Evolutionary conservation across 2,888 invertebrate species (phyloP).

Genomic region (Tipula helvola): DNA sequence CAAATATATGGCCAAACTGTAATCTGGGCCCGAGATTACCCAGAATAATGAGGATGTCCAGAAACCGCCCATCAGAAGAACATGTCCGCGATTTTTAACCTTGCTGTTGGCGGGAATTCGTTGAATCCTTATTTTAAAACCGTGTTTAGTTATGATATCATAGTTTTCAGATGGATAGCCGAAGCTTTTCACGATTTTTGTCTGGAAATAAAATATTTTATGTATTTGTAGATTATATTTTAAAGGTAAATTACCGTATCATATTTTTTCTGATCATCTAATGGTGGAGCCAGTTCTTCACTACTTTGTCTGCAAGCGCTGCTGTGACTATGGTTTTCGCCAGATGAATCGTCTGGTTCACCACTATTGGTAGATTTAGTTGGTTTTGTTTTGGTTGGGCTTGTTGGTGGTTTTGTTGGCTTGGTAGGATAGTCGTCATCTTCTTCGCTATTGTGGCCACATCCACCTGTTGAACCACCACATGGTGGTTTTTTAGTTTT

Average conservation of each 20-base stretch:
- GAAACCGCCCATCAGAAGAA: neutral
- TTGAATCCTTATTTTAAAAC: neutral
- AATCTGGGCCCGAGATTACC: neutral
- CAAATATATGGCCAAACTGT: neutral
- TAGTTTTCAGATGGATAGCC: neutral
- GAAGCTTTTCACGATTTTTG: neutral
- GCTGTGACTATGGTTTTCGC: neutral
- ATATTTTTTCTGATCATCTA: neutral
- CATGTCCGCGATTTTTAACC: neutral
- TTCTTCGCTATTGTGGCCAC: neutral
- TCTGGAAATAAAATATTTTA: neutral
- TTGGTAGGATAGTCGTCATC: neutral
- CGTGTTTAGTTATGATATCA: neutral
- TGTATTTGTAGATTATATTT: too few species aligned
- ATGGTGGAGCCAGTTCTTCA: neutral
- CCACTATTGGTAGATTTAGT: neutral
- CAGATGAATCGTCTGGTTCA: neutral
- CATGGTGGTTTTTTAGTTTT: too few species aligned
- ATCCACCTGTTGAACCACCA: neutral
- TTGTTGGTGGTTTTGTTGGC: neutral
- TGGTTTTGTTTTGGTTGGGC: neutral
- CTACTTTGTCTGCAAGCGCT: neutral
- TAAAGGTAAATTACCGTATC: neutral
- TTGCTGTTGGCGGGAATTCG: neutral
- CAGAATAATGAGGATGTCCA: neutral